Evolutionary conservation across 2,888 invertebrate species (phyloP).

Genomic region (Atrina japonica): DNA sequence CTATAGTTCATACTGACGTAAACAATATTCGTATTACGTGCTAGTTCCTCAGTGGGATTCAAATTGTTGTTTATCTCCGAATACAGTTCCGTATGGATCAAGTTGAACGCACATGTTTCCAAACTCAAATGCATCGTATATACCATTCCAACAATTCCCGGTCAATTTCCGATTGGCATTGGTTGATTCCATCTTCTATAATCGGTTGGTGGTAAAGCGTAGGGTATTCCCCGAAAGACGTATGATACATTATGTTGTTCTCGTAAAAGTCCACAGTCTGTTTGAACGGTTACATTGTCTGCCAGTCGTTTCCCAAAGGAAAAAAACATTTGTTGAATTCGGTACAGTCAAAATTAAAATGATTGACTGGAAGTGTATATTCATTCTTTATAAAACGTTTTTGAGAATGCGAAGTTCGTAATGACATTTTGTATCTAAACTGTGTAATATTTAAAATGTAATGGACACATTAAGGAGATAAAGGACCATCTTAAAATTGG

Average conservation of each 20-base stretch:
- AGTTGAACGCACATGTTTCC: conserved; percentile 38
- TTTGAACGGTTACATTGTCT: not conserved
- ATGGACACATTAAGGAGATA: too few species aligned
- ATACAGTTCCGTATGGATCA: conserved; percentile 39
- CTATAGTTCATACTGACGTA: conserved; percentile 94
- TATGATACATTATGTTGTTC: conserved; percentile 16
- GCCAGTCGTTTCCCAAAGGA: too few species aligned
- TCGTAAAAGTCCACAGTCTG: conserved; percentile 24
- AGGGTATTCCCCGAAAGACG: conserved; percentile 34
- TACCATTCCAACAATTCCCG: conserved; percentile 29
- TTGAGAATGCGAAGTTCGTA: too few species aligned
- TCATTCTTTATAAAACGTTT: too few species aligned
- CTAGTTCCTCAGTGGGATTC: conserved; percentile 87
- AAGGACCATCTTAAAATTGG: too few species aligned
- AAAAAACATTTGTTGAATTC: too few species aligned
- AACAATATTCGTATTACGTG: conserved; percentile 89
- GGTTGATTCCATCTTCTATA: conserved; percentile 32
- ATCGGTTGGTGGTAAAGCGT: conserved; percentile 15
- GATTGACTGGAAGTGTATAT: too few species aligned
- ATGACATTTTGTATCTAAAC: too few species aligned
- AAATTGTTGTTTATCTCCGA: conserved; percentile 55
- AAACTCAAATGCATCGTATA: conserved; percentile 19
- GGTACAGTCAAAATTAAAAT: too few species aligned
- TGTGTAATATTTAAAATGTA: too few species aligned
- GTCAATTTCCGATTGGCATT: not conserved